phyloP scores from a whole-genome alignment of 2,888 invertebrate genomes.

The Lasioglossum calceatum region DNA sequence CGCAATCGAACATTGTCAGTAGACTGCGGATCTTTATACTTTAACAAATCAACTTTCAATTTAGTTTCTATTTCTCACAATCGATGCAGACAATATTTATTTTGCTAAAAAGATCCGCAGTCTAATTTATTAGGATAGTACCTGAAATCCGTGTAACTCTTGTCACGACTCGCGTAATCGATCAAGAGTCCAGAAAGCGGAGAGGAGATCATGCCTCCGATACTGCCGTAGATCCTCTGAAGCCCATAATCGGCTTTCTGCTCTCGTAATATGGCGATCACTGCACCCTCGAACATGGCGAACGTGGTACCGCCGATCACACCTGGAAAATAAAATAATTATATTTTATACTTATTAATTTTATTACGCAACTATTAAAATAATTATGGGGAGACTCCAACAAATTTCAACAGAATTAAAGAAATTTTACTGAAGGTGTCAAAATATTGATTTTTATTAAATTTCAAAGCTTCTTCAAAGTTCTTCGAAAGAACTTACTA shows the following conservation, averaged over 20 bases:
- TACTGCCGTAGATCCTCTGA: constrained; percentile 90
- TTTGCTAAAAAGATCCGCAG: too few species aligned
- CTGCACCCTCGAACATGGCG: constrained; percentile 93
- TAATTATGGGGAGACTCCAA: neutral
- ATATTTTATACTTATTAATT: too few species aligned
- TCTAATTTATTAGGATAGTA: constrained; percentile 73
- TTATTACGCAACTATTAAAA: constrained; percentile 62
- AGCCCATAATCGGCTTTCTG: constrained; percentile 92
- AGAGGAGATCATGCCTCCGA: constrained; percentile 92
- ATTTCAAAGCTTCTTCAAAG: too few species aligned
- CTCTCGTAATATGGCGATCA: constrained; percentile 90
- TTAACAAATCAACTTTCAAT: too few species aligned
- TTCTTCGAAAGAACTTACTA: constrained; percentile 63
- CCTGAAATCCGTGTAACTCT: constrained; percentile 91
- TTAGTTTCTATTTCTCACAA: too few species aligned
- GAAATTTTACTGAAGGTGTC: too few species aligned
- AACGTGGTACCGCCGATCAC: constrained; percentile 91
- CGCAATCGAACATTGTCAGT: neutral
- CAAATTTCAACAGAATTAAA: too few species aligned
- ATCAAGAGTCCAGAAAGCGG: constrained; percentile 91
- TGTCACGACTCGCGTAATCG: constrained; percentile 90
- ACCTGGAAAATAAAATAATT: constrained; percentile 84
- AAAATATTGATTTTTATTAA: too few species aligned
- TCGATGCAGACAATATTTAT: too few species aligned
- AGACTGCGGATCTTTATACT: too few species aligned